Conservation (phyloP, 2,888 invertebrate species). For the Cephonodes hylas region DNA sequence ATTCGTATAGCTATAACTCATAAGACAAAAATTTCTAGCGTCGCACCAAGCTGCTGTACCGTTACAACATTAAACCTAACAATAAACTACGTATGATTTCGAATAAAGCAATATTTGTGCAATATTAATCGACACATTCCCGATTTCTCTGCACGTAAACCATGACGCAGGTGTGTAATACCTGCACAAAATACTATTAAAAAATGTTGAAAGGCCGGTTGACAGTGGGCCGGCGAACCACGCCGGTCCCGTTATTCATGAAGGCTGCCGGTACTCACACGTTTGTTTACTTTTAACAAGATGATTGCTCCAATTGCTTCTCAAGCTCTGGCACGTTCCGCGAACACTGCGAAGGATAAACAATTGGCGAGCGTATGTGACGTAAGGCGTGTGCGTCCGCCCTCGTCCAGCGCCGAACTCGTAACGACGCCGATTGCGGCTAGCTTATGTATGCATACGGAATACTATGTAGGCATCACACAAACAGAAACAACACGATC, state of each 20-base stretch:
- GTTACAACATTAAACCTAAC: too few species aligned
- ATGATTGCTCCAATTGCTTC: constrained; percentile 74
- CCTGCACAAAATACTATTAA: background rate
- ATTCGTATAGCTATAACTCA: too few species aligned
- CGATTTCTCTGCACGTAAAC: background rate
- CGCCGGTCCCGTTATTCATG: constrained; percentile 45
- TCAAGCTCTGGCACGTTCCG: constrained; percentile 71
- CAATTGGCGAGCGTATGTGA: constrained; percentile 34
- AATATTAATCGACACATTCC: background rate
- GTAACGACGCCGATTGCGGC: constrained; percentile 44
- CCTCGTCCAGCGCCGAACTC: constrained; percentile 60
- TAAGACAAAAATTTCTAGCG: too few species aligned
- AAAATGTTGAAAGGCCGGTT: background rate
- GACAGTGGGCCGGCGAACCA: constrained; percentile 18
- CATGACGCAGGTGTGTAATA: background rate
- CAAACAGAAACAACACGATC: constrained; percentile 2
- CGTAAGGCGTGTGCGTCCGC: constrained; percentile 48
- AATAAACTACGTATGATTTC: background rate
- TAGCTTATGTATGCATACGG: constrained; percentile 38
- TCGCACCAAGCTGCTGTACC: background rate
- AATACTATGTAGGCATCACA: constrained; percentile 10
- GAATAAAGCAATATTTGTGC: background rate
- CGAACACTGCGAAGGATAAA: constrained; percentile 39
- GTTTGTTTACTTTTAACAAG: constrained; percentile 78
- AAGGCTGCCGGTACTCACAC: constrained; percentile 64